phyloP scores from a whole-genome alignment of 2,797 vertebrate genomes.

The Mionectes olivaceus region DNA sequence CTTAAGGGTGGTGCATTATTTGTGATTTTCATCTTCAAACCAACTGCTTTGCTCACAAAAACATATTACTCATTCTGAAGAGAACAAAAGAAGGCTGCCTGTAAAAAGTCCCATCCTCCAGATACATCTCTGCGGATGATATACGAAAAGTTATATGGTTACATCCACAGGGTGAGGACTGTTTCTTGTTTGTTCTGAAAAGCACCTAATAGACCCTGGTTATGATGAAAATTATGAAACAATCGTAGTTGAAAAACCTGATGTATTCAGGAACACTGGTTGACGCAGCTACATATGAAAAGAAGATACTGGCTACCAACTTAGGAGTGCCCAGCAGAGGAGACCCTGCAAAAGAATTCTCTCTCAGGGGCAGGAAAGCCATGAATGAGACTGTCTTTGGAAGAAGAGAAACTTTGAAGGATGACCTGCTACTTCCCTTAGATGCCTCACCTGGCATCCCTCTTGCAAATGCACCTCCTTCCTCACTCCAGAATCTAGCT shows the following conservation, averaged over 20 bases:
- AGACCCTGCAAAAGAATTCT: not conserved
- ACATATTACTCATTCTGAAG: not conserved
- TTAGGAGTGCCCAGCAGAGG: not conserved
- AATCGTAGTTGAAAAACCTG: not conserved
- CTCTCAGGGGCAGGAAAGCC: not conserved
- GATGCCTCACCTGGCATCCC: not conserved
- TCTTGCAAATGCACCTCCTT: not conserved
- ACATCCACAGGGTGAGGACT: not conserved
- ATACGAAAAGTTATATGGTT: not conserved
- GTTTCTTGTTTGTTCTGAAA: not conserved
- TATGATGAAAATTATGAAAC: not conserved
- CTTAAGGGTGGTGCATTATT: conserved; percentile 3
- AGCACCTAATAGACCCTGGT: not conserved
- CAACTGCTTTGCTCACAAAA: conserved; percentile 26
- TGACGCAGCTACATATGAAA: not conserved
- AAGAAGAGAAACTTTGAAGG: not conserved
- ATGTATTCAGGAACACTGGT: not conserved
- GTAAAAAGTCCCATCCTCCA: not conserved
- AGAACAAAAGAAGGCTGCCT: not conserved
- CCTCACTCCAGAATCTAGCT: not conserved
- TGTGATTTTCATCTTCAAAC: not conserved
- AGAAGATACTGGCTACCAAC: not conserved
- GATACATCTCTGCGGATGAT: not conserved
- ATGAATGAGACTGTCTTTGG: not conserved
- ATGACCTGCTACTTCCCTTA: not conserved